These are phyloP conservation scores for Hoplodrina blanda DNA, from an alignment of 2,888 invertebrate species.

Conservation along the genomic window DNA sequence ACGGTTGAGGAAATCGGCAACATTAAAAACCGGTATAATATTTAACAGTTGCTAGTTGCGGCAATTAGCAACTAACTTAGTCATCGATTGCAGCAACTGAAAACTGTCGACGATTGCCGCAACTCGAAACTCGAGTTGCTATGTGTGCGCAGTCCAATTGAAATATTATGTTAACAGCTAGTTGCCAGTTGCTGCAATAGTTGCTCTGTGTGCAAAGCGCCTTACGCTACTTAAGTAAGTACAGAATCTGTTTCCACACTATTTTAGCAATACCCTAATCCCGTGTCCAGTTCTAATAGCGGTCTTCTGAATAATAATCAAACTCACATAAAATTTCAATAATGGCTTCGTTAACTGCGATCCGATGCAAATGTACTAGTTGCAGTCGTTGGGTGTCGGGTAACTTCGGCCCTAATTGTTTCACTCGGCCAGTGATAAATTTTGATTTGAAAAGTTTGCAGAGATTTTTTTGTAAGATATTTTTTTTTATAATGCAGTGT, in stretches of 20 bases:
- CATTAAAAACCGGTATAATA: no score
- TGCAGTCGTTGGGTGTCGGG: constrained; percentile 41
- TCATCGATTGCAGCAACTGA: no score
- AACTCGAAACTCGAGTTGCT: no score
- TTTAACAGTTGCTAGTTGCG: no score
- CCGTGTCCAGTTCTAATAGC: constrained; percentile 88
- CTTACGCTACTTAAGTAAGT: no score
- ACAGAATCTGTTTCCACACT: constrained; percentile 69
- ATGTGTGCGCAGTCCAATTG: no score
- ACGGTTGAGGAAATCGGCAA: no score
- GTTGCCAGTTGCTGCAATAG: no score
- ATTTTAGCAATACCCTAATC: constrained; percentile 69
- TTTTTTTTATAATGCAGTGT: background rate
- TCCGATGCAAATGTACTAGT: constrained; percentile 82
- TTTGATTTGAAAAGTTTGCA: constrained; percentile 56
- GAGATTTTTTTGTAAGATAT: constrained; percentile 6
- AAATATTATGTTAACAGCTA: no score
- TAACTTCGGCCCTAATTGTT: constrained; percentile 77
- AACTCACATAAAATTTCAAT: constrained; percentile 90
- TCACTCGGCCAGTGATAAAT: constrained; percentile 49
- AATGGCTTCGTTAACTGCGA: constrained; percentile 85
- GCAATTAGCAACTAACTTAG: no score
- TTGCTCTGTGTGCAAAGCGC: no score
- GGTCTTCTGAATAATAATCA: constrained; percentile 90
- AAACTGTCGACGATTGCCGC: no score